Percentiles rank a stretch among this genome's conserved stretches.
These are phyloP conservation scores for Synanthedon myopaeformis DNA, from an alignment of 2,888 invertebrate genomes.

Conservation along the genomic window DNA sequence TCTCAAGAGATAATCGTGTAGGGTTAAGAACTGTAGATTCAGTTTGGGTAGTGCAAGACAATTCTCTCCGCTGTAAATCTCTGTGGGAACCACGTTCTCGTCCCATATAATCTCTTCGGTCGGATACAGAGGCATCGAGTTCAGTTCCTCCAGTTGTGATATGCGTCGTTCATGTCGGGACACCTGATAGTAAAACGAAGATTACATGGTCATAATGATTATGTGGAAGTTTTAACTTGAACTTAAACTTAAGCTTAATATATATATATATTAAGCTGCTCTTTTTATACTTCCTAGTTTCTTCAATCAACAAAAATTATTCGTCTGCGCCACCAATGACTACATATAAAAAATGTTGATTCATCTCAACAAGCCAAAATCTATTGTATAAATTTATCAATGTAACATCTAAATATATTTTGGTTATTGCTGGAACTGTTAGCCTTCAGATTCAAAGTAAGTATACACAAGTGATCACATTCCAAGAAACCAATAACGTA, in stretches of 20 bases:
- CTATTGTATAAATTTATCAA: too few species aligned
- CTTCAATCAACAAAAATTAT: too few species aligned
- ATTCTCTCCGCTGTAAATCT: conserved; percentile 96
- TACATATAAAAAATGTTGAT: too few species aligned
- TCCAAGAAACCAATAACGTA: too few species aligned
- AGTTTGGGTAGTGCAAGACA: conserved; percentile 96
- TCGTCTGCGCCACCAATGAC: too few species aligned
- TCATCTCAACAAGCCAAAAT: too few species aligned
- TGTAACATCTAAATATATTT: too few species aligned
- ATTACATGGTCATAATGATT: not conserved
- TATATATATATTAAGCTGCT: not conserved
- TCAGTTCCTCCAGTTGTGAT: conserved; percentile 94
- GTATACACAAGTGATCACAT: too few species aligned
- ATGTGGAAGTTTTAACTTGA: too few species aligned
- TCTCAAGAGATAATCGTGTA: conserved; percentile 96
- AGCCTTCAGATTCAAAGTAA: too few species aligned
- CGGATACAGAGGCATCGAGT: conserved; percentile 98
- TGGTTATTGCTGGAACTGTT: too few species aligned
- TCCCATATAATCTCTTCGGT: conserved; percentile 99
- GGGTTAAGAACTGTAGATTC: conserved; percentile 96
- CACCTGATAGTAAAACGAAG: conserved; percentile 53
- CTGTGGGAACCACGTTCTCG: conserved; percentile 97
- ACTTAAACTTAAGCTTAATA: too few species aligned
- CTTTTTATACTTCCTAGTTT: not conserved
- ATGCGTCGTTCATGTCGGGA: conserved; percentile 88